A percentile compares a stretch with the other conserved stretches of the same genome.
Conservation (phyloP, 2,113 vertebrate genomes). For the Xenopus borealis region DNA sequence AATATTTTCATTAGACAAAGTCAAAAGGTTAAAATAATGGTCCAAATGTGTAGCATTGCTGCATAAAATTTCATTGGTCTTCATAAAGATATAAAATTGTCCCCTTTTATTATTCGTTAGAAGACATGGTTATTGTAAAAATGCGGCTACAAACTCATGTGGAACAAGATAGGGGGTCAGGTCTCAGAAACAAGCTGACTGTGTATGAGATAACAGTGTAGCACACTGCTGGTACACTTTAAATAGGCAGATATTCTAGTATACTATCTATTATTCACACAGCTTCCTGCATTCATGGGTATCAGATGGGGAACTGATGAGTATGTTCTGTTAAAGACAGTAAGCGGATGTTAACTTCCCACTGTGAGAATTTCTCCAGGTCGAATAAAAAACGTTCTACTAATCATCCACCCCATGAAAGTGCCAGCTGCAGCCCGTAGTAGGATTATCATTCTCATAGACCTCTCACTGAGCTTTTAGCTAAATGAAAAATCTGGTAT, state of each 20-base stretch:
- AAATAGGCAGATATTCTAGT: constrained; percentile 72
- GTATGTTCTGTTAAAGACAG: constrained; percentile 87
- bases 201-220: constrained; percentile 76
- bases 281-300: constrained; percentile 77
- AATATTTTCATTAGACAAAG: too few relatives aligned
- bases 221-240: constrained; percentile 71
- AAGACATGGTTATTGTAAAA: too few relatives aligned
- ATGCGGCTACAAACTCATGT: background rate
- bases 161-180: too few relatives aligned
- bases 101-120: too few relatives aligned
- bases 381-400: constrained; percentile 98
- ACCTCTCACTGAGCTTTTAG: constrained; percentile 98
- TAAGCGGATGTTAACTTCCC: constrained; percentile 99
- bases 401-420: constrained; percentile 97
- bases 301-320: constrained; percentile 88
- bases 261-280: constrained; percentile 82
- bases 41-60: too few relatives aligned
- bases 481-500: constrained; percentile 99
- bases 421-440: constrained; percentile 94
- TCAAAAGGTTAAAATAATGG: too few relatives aligned
- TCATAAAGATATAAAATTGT: too few relatives aligned
- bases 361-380: constrained; percentile 99
- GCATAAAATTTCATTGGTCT: too few relatives aligned
- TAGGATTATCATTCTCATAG: constrained; percentile 99
- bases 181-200: constrained; percentile 63